Evolutionary conservation across 2,888 invertebrate species (phyloP).

Genomic region (Polyommatus iphigenia): DNA sequence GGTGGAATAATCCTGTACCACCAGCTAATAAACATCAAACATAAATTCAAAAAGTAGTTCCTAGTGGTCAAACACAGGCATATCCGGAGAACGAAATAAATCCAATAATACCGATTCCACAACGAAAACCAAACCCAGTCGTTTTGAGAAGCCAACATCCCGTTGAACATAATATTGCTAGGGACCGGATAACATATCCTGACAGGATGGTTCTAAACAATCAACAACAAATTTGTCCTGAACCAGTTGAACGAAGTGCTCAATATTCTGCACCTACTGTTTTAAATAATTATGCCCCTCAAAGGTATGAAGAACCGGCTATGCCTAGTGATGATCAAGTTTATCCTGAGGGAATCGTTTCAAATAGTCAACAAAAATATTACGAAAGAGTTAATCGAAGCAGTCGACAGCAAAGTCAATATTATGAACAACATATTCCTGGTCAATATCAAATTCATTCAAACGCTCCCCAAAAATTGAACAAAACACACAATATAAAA

Average conservation of each 20-base stretch:
- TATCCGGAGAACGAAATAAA: neutral
- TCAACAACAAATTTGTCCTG: conserved; percentile 6
- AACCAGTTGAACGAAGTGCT: neutral
- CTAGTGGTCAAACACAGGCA: neutral
- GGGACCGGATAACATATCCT: neutral
- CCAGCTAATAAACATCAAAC: neutral
- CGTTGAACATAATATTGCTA: neutral
- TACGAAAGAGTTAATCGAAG: neutral
- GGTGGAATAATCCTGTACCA: neutral
- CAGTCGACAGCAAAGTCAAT: neutral
- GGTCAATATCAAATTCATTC: neutral
- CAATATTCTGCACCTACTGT: neutral
- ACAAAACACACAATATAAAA: neutral
- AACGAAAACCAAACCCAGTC: neutral
- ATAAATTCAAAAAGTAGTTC: neutral
- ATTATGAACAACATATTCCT: neutral
- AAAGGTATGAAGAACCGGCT: neutral
- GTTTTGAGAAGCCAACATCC: neutral
- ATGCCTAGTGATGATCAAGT: neutral
- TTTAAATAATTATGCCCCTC: neutral
- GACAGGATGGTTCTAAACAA: neutral
- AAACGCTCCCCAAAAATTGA: neutral
- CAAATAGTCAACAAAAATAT: neutral
- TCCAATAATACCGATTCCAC: neutral
- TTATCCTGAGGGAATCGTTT: neutral